Evolutionary conservation across 2,797 vertebrate species (phyloP).

Genomic region (Macrochelys suwanniensis): DNA sequence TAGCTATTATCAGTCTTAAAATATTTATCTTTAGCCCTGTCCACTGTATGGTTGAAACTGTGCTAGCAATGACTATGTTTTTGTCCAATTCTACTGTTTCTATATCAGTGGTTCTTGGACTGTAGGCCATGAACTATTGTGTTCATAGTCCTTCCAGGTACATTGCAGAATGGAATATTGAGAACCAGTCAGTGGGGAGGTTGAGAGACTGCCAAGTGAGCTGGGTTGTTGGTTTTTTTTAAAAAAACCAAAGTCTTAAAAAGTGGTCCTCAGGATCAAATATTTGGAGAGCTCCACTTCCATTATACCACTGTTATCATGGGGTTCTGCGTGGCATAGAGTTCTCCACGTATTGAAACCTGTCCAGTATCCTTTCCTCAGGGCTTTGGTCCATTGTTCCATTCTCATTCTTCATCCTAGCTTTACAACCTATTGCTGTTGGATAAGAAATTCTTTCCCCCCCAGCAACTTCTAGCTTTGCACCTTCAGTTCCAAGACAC

Average conservation of each 20-base stretch:
- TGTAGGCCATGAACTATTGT: accelerated
- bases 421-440: neutral
- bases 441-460: neutral
- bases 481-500: neutral
- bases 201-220: neutral
- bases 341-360: neutral
- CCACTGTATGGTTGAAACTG: accelerated
- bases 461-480: neutral
- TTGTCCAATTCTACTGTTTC: accelerated
- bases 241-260: neutral
- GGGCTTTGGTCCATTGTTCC: neutral
- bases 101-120: neutral
- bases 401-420: neutral
- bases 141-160: accelerated
- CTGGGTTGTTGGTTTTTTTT: neutral
- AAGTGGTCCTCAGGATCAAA: neutral
- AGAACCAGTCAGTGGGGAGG: neutral
- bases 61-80: accelerated
- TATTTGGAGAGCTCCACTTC: neutral
- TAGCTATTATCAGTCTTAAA: neutral
- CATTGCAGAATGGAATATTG: accelerated
- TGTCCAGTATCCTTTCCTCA: neutral
- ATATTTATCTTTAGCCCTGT: neutral
- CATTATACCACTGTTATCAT: neutral
- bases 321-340: neutral